A percentile compares a stretch with the other conserved stretches of the same genome.
These are phyloP conservation scores for Callipepla squamata DNA, from an alignment of 2,113 vertebrate species.

Conservation along the genomic window DNA sequence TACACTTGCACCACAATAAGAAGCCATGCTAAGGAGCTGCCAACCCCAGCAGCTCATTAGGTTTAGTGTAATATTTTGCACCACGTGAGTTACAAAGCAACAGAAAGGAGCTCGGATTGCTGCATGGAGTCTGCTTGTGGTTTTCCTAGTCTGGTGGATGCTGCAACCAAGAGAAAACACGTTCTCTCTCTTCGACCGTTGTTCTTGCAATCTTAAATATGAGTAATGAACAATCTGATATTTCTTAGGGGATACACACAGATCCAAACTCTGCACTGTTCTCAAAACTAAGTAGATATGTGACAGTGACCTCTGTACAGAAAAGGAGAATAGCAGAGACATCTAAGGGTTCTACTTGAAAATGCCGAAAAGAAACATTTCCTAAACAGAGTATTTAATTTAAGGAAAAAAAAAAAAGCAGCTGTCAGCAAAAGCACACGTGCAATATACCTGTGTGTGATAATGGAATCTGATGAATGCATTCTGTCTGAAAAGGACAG, in stretches of 20 bases:
- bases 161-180: background rate
- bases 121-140: background rate
- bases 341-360: fast-evolving
- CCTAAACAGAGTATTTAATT: background rate
- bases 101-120: background rate
- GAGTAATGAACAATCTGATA: background rate
- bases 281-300: background rate
- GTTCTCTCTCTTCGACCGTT: background rate
- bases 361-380: background rate
- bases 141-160: fast-evolving
- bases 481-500: background rate
- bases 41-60: background rate
- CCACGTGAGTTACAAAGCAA: background rate
- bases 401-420: background rate
- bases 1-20: background rate
- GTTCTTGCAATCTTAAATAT: background rate
- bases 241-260: background rate
- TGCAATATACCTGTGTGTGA: background rate
- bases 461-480: background rate
- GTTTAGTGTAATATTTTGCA: background rate
- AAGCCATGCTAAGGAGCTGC: background rate
- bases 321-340: background rate
- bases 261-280: background rate
- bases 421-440: background rate
- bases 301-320: background rate